phyloP scores from a whole-genome alignment of 2,797 vertebrate genomes.

The Lagorchestes hirsutus region DNA sequence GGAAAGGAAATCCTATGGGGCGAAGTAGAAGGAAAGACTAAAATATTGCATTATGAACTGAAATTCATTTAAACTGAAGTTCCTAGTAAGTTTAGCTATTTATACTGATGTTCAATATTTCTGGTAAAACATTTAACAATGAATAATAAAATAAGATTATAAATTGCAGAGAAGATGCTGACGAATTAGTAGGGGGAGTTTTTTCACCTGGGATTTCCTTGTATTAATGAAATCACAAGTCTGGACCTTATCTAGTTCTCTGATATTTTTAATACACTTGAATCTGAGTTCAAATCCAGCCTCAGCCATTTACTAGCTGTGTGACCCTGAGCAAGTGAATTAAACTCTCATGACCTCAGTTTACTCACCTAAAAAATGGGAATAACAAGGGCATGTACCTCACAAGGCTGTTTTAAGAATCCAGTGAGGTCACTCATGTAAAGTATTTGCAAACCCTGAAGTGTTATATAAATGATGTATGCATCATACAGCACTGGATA shows the following conservation, averaged over 20 bases:
- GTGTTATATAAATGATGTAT: not conserved
- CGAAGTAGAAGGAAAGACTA: not conserved
- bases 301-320: not conserved
- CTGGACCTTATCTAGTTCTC: not conserved
- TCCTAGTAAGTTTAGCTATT: not conserved
- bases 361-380: not conserved
- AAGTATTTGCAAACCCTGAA: not conserved
- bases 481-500: not conserved
- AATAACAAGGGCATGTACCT: not conserved
- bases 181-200: not conserved
- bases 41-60: not conserved
- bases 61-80: not conserved
- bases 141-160: not conserved
- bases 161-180: not conserved
- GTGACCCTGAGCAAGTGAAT: not conserved
- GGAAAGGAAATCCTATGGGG: not conserved
- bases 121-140: not conserved
- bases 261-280: not conserved
- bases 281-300: not conserved
- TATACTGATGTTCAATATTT: not conserved
- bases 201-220: not conserved
- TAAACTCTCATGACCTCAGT: not conserved
- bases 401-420: not conserved
- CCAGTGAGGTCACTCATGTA: not conserved
- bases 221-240: not conserved